These are phyloP conservation scores for Sesamia inferens DNA, from an alignment of 2,888 invertebrate species.

Conservation along the genomic window DNA sequence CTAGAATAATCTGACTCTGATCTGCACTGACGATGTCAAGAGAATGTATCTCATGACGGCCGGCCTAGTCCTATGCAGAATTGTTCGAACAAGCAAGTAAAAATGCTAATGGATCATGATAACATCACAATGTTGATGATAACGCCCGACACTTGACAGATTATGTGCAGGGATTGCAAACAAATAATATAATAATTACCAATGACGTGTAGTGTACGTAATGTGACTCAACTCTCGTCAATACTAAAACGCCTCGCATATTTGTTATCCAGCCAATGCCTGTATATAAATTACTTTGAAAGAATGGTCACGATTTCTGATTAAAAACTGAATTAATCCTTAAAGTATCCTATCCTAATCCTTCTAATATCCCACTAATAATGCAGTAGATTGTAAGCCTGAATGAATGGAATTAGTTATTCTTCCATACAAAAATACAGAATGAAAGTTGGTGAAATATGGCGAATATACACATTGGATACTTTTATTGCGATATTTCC, in stretches of 20 bases:
- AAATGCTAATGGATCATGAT: not conserved
- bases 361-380: no score
- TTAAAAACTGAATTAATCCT: not conserved
- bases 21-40: no score
- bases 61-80: no score
- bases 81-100: no score
- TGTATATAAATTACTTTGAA: not conserved
- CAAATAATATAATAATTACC: constrained; percentile 33
- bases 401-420: no score
- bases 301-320: not conserved
- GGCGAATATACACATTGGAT: no score
- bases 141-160: constrained; percentile 27
- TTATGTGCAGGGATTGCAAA: constrained; percentile 12
- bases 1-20: no score
- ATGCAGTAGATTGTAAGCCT: no score
- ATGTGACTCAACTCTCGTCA: constrained; percentile 2
- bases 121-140: constrained; percentile 3
- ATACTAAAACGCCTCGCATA: not conserved
- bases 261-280: not conserved
- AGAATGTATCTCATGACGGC: no score
- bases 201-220: constrained; percentile 18
- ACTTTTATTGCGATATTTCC: no score
- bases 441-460: no score
- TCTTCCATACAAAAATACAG: no score
- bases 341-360: not conserved